phyloP scores from a whole-genome alignment of 2,888 invertebrate genomes.

The Drosophila tripunctata region DNA sequence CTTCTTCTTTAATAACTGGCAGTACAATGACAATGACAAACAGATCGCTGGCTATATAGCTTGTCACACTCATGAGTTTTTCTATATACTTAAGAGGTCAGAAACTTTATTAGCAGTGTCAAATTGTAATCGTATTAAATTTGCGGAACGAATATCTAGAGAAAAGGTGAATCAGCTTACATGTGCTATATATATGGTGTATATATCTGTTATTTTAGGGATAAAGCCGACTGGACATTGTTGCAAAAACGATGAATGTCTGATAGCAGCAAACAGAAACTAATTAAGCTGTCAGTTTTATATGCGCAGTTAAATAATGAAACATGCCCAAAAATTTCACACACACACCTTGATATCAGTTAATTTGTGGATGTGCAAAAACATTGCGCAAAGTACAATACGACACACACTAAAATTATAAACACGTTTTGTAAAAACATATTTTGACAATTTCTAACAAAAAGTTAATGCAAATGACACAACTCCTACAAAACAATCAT shows the following conservation, averaged over 20 bases:
- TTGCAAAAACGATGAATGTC: too few relatives aligned
- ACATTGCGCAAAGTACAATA: constrained; percentile 39
- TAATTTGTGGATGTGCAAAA: constrained; percentile 44
- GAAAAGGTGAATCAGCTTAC: neutral
- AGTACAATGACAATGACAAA: too few relatives aligned
- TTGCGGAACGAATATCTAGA: constrained; percentile 4
- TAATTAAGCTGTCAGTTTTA: constrained; percentile 50
- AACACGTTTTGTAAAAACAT: constrained; percentile 35
- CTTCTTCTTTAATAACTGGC: neutral
- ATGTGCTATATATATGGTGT: neutral
- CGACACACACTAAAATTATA: constrained; percentile 9
- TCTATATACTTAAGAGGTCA: neutral
- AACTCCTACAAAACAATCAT: constrained; percentile 45
- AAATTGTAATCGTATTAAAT: constrained; percentile 7
- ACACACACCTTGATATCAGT: neutral
- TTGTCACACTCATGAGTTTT: too few relatives aligned
- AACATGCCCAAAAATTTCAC: constrained; percentile 39
- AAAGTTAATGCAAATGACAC: constrained; percentile 37
- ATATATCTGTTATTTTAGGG: neutral
- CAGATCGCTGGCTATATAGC: too few relatives aligned
- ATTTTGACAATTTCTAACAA: constrained; percentile 43
- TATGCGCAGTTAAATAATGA: constrained; percentile 56
- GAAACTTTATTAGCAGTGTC: neutral
- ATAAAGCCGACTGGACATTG: too few relatives aligned
- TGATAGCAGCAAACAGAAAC: constrained; percentile 23